Percentiles rank a stretch among this genome's conserved stretches.
These are phyloP conservation scores for Xestobium rufovillosum DNA, from an alignment of 2,888 invertebrate species.

Conservation along the genomic window DNA sequence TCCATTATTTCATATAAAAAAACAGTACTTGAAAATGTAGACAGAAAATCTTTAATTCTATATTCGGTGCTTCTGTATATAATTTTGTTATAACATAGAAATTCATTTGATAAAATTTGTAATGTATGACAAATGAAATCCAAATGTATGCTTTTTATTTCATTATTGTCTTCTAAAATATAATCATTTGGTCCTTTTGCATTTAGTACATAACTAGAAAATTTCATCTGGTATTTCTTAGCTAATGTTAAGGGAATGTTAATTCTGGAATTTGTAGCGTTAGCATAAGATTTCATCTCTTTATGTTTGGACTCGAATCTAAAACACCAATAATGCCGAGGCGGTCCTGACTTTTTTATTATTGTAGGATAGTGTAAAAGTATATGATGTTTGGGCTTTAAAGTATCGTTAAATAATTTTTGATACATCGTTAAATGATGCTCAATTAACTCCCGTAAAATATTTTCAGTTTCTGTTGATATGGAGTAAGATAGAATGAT, in stretches of 20 bases:
- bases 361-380: constrained; percentile 2
- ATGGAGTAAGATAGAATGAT: constrained; percentile 2
- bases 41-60: background rate
- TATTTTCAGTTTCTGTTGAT: background rate
- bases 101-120: background rate
- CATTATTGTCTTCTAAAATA: background rate
- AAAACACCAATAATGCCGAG: constrained; percentile 2
- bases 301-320: constrained; percentile 5
- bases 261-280: constrained; percentile 2
- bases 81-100: background rate
- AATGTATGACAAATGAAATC: background rate
- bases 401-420: constrained; percentile 4
- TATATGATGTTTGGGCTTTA: constrained; percentile 6
- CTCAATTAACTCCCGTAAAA: background rate
- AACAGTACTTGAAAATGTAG: background rate
- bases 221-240: constrained; percentile 5
- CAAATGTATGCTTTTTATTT: background rate
- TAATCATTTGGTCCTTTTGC: background rate
- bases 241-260: background rate
- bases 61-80: background rate
- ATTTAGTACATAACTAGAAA: no score
- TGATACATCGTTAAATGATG: constrained; percentile 4
- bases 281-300: constrained; percentile 4
- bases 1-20: background rate
- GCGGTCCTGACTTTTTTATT: constrained; percentile 5